Conservation (phyloP, 2,113 vertebrate species). For the Chionomys nivalis region DNA sequence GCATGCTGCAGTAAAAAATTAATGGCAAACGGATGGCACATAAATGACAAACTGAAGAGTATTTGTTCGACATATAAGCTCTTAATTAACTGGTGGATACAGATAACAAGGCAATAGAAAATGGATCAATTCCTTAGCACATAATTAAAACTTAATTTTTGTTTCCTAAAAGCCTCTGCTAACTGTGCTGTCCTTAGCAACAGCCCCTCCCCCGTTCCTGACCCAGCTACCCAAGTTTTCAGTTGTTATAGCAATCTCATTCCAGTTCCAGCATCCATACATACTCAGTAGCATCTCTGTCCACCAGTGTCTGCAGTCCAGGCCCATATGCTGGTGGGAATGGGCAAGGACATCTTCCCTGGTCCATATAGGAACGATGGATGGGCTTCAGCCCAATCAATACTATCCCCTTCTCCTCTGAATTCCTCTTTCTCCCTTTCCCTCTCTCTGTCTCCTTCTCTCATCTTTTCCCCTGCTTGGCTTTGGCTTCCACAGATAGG, state of each 20-base stretch:
- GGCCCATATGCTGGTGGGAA: not conserved
- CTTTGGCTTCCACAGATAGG: not conserved
- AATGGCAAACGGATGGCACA: not conserved
- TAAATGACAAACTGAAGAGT: not conserved
- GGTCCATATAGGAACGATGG: not conserved
- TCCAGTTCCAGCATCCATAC: not conserved
- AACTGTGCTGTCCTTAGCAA: not conserved
- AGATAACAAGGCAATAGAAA: not conserved
- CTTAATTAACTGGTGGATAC: not conserved
- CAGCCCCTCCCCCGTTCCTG: not conserved
- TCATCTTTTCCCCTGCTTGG: not conserved
- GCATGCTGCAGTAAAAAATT: not conserved
- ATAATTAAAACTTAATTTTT: conserved; percentile 25
- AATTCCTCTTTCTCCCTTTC: not conserved
- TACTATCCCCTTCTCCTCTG: not conserved
- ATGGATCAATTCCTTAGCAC: not conserved
- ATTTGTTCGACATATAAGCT: not conserved
- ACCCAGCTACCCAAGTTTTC: not conserved
- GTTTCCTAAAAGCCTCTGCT: not conserved
- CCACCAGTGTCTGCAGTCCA: not conserved
- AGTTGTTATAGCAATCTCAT: not conserved
- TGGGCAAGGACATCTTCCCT: not conserved
- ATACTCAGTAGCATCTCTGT: not conserved
- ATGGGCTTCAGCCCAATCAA: not conserved
- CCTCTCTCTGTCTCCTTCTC: not conserved